Evolutionary conservation across 2,113 vertebrate species (phyloP).

Genomic region (Melospiza georgiana): DNA sequence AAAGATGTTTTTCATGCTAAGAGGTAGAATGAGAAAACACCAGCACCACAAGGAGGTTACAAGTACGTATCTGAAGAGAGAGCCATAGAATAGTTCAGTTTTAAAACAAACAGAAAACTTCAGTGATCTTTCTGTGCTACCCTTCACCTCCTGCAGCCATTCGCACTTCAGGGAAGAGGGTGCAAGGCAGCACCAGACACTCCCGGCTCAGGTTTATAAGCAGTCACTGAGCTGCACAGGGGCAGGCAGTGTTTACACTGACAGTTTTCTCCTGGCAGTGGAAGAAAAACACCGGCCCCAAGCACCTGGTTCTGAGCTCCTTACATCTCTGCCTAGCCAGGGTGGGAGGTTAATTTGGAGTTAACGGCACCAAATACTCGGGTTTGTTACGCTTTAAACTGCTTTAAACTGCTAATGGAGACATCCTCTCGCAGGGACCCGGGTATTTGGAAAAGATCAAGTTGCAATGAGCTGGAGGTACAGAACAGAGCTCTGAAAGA

Average conservation of each 20-base stretch:
- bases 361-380: not conserved
- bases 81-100: not conserved
- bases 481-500: not conserved
- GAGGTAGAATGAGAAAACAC: conserved; percentile 16
- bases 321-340: not conserved
- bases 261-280: not conserved
- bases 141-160: not conserved
- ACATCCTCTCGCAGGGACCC: not conserved
- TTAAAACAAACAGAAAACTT: conserved; percentile 13
- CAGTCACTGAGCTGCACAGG: not conserved
- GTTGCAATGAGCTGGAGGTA: conserved; percentile 19
- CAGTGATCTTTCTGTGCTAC: not conserved
- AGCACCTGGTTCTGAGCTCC: not conserved
- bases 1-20: conserved; percentile 8
- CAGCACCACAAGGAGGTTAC: conserved; percentile 43
- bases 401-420: not conserved
- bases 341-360: conserved; percentile 45
- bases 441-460: conserved; percentile 8
- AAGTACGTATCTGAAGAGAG: not conserved
- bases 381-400: not conserved
- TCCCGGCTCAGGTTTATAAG: not conserved
- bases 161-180: not conserved
- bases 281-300: not conserved
- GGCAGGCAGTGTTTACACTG: not conserved
- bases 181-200: not conserved